Evolutionary conservation across 2,113 vertebrate genomes (phyloP).

Genomic region (Bubo scandiacus): DNA sequence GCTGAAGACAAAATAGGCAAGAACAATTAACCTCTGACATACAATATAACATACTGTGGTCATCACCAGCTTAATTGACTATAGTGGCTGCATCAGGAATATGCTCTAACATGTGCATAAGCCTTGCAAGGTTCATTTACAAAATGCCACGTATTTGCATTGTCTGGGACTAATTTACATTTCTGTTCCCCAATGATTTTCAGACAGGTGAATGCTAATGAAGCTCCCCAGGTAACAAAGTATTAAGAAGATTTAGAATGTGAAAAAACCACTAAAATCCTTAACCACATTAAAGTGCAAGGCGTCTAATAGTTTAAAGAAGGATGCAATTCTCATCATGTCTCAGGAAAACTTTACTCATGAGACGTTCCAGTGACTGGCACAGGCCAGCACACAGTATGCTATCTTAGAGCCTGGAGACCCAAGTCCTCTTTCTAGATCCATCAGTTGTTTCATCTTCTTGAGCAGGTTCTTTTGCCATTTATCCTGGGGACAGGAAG

Average conservation of each 20-base stretch:
- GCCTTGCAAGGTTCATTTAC: conserved; percentile 21
- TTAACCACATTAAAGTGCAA: neutral
- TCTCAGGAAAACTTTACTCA: neutral
- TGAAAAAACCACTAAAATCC: neutral
- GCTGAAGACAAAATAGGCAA: neutral
- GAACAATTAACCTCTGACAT: conserved; percentile 27
- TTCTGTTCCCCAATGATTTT: neutral
- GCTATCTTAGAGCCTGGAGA: neutral
- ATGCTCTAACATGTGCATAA: neutral
- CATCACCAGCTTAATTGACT: neutral
- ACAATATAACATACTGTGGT: neutral
- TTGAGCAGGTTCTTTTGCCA: neutral
- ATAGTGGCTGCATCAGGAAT: neutral
- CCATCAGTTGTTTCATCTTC: neutral
- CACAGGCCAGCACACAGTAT: neutral
- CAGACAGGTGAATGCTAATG: neutral
- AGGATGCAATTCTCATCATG: neutral
- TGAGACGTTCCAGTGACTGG: neutral
- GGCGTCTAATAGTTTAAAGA: neutral
- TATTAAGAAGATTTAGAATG: neutral
- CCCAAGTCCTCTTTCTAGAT: neutral
- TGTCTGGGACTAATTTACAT: neutral
- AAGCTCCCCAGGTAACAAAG: neutral
- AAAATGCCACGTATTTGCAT: neutral
- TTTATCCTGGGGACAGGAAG: neutral